Evolutionary conservation across 2,797 vertebrate genomes (phyloP).

Genomic region (Mus caroli): DNA sequence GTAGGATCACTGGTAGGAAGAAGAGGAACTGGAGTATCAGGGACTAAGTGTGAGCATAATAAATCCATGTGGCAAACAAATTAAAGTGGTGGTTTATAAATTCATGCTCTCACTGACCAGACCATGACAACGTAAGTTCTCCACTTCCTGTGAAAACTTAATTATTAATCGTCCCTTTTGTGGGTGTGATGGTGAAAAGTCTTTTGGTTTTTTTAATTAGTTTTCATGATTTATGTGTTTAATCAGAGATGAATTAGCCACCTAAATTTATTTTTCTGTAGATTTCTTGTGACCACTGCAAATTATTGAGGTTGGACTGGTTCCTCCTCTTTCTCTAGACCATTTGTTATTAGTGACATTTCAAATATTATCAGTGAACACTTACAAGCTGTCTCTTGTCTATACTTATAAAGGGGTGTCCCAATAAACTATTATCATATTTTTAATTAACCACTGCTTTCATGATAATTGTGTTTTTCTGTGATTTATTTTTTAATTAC

Average conservation of each 20-base stretch:
- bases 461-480: not conserved
- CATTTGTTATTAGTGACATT: not conserved
- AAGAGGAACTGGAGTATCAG: not conserved
- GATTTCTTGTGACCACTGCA: not conserved
- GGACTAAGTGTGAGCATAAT: not conserved
- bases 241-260: not conserved
- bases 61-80: not conserved
- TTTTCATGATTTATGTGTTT: not conserved
- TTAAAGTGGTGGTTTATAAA: not conserved
- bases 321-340: not conserved
- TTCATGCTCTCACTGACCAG: not conserved
- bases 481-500: not conserved
- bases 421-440: not conserved
- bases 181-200: not conserved
- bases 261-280: not conserved
- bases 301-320: not conserved
- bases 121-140: not conserved
- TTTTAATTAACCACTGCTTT: not conserved
- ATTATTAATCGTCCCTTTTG: not conserved
- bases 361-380: not conserved
- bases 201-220: slow-evolving; percentile 19
- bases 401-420: not conserved
- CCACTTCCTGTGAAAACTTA: not conserved
- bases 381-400: not conserved
- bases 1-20: not conserved